A percentile compares a stretch with the other conserved stretches of the same genome.
Conservation (phyloP, 2,113 vertebrate genomes). For the Vulpes ferrilata region DNA sequence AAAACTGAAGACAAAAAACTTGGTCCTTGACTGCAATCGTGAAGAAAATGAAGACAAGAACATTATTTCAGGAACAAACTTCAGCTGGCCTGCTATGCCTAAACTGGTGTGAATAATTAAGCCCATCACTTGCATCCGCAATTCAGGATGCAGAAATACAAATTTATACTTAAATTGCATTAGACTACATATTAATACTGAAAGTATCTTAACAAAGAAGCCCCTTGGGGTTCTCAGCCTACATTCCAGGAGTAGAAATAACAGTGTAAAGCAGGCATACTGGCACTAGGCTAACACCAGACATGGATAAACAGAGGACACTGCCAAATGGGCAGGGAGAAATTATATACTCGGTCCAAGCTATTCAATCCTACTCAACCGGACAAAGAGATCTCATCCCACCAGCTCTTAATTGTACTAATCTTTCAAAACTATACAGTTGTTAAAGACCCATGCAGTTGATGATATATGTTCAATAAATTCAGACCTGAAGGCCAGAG, state of each 20-base stretch:
- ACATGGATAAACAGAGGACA: not conserved
- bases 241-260: not conserved
- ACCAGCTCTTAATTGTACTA: not conserved
- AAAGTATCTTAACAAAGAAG: conserved; percentile 28
- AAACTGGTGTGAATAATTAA: not conserved
- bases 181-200: not conserved
- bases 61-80: conserved; percentile 16
- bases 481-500: not conserved
- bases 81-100: not conserved
- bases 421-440: not conserved
- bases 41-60: conserved; percentile 40
- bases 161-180: not conserved
- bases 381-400: not conserved
- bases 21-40: not conserved
- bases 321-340: not conserved
- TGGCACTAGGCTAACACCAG: not conserved
- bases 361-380: not conserved
- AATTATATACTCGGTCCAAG: not conserved
- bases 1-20: conserved; percentile 38
- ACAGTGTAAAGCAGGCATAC: not conserved
- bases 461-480: not conserved
- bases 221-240: not conserved
- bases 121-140: not conserved
- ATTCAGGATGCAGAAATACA: conserved; percentile 25
- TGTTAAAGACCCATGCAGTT: not conserved